A percentile compares a stretch with the other conserved stretches of the same genome.
Evolutionary conservation across 2,888 invertebrate species (phyloP).

Genomic region (Caenorhabditis sp.): DNA sequence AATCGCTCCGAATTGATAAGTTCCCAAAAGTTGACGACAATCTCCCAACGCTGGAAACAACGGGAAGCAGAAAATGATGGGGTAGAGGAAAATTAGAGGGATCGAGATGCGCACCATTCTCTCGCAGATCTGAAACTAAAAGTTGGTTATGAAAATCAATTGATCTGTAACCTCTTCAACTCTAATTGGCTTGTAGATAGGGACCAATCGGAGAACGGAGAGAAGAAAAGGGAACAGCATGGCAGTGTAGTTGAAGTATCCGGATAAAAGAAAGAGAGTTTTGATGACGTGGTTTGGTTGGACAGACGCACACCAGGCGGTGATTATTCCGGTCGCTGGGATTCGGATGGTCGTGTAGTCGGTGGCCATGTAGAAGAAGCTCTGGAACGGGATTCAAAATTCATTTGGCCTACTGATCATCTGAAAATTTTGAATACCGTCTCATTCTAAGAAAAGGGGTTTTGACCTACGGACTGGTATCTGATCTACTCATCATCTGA

Average conservation of each 20-base stretch:
- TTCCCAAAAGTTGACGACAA: constrained; percentile 15
- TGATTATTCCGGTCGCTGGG: constrained; percentile 31
- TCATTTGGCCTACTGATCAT: too few relatives aligned
- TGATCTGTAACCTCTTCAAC: constrained; percentile 4
- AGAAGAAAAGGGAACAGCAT: constrained; percentile 29
- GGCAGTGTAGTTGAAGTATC: constrained; percentile 31
- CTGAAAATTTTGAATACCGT: too few relatives aligned
- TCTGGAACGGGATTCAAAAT: constrained; percentile 14
- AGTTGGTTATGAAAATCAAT: too few relatives aligned
- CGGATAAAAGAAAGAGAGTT: constrained; percentile 9
- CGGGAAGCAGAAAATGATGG: constrained; percentile 13
- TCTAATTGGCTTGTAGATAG: constrained; percentile 14
- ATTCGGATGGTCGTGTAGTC: constrained; percentile 38
- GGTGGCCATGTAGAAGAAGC: constrained; percentile 32
- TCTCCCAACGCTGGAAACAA: constrained; percentile 1
- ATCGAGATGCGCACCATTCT: constrained; percentile 1
- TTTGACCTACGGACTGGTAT: too few relatives aligned
- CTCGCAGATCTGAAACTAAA: constrained; percentile 8
- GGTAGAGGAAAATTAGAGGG: constrained; percentile 12
- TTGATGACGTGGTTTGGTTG: constrained; percentile 17
- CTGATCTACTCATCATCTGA: too few relatives aligned
- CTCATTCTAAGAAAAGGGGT: too few relatives aligned
- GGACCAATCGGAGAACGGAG: constrained; percentile 14
- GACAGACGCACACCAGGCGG: constrained; percentile 19
- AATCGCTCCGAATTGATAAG: constrained; percentile 21